A percentile compares a stretch with the other conserved stretches of the same genome.
Conservation (phyloP, 1,140 invertebrate species). For the Holcopasites calliopsidis region DNA sequence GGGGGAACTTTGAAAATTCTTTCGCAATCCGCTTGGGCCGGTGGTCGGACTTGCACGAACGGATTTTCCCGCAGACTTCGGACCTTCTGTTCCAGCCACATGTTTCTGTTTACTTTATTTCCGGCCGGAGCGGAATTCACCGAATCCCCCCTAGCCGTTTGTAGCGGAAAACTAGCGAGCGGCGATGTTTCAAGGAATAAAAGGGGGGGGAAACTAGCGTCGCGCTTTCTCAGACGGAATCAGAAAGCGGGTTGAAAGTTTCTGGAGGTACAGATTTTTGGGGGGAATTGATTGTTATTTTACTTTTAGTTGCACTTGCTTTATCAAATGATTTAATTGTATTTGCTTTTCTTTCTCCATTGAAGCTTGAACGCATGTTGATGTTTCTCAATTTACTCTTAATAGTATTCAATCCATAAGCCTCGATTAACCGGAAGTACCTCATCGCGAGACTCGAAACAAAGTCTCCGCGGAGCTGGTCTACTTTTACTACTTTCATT, state of each 20-base stretch:
- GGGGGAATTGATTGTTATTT: background rate
- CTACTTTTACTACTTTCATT: no score
- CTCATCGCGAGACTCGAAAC: no score
- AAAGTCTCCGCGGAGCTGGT: no score
- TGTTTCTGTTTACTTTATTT: constrained; percentile 33
- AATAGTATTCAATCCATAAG: no score
- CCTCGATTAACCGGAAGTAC: no score
- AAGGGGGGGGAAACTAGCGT: background rate
- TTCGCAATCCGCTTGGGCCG: background rate
- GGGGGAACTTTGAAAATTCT: constrained; percentile 37
- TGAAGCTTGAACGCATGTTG: no score
- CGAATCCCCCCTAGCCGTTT: constrained; percentile 16
- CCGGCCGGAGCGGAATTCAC: constrained; percentile 14
- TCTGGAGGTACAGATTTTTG: background rate
- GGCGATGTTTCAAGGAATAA: background rate
- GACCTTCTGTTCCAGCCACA: background rate
- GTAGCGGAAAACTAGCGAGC: background rate
- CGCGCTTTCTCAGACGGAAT: background rate
- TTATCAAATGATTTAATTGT: no score
- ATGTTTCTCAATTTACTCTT: no score
- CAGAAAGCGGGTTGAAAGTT: background rate
- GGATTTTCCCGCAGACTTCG: constrained; percentile 24
- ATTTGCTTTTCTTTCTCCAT: no score
- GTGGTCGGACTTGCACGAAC: background rate
- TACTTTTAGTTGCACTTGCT: no score